Evolutionary conservation across 2,888 invertebrate genomes (phyloP), one percentile per base, ranked within the genome.

Genomic region (Campopleginae sp.): DNA sequence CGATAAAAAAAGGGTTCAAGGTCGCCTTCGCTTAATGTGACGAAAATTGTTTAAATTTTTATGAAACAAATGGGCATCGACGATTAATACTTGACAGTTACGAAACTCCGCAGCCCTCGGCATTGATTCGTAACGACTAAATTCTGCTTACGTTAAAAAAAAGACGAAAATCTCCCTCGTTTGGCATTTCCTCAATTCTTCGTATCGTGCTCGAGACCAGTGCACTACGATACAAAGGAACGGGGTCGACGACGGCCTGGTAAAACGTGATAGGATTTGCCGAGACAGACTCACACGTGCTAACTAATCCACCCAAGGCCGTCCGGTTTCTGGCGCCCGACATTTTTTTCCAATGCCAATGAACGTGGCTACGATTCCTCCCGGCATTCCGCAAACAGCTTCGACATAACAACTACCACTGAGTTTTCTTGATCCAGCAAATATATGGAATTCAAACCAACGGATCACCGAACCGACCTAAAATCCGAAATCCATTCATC

Each of bases 251-350:
- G 51, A 66, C 71, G 76, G 75, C 8, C 42, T 38, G 70, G 27
- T 54, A 79, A 72, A 85, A 85, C 85, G 85, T 82, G 85, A 82
- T 80, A 63, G 74, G 79, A 85, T 85, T 85, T 85, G 82, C 33
- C 80, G 79, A 48, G 75, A 63, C 54, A 48, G 70, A 75, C 76
- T 65, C 63, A 77, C 74, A 85, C 82, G 80, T 85, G 85, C 85
- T 85, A 82, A 82, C 66, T 85, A 82, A 85, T 82, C 82, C 85
- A 70, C 65, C 72, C 85, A 82, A 85, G 85, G 85, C 80, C 85
- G 68, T 77, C 85, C 80, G 72, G 85, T 85, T 48, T 14, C 54
- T 77, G 85, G 80, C 85, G 85, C 85, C 77, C 82, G 66, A 76
- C 82, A 61, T 63, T 48, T 85, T 85, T 75, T 63, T 48, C 58